These are phyloP conservation scores for Tridacna crocea DNA, from an alignment of 2,888 invertebrate genomes.

Conservation along the genomic window DNA sequence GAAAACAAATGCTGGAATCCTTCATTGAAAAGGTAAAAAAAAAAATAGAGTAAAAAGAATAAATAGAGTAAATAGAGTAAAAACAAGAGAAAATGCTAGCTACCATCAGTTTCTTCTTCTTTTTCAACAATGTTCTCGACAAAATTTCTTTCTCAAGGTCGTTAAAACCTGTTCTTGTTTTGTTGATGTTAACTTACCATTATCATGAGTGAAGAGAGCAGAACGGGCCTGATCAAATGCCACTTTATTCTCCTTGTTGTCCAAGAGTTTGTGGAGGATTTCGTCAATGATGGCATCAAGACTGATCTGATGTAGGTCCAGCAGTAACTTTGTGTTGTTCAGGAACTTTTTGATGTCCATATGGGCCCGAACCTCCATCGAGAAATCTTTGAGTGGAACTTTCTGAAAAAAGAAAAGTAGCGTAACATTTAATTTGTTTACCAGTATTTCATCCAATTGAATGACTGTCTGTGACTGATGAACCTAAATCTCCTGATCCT, in stretches of 20 bases:
- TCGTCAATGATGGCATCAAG: constrained; percentile 86
- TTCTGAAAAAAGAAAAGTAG: constrained; percentile 81
- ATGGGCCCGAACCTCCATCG: constrained; percentile 86
- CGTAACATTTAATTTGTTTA: no score
- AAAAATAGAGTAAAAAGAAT: no score
- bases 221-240: constrained; percentile 82
- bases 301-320: constrained; percentile 86
- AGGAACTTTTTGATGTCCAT: constrained; percentile 87
- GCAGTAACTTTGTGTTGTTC: constrained; percentile 86
- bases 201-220: constrained; percentile 84
- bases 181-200: constrained; percentile 65
- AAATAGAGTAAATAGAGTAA: no score
- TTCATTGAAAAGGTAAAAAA: no score
- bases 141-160: no score
- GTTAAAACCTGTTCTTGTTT: no score
- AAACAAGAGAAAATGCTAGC: no score
- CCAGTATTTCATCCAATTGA: neutral
- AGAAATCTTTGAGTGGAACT: constrained; percentile 87
- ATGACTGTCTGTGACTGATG: no score
- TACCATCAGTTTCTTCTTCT: no score
- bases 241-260: constrained; percentile 62
- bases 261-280: constrained; percentile 83
- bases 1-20: no score
- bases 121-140: no score
- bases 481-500: no score